These are phyloP conservation scores for Oligia strigilis DNA, from an alignment of 2,888 invertebrate genomes.

Conservation along the genomic window DNA sequence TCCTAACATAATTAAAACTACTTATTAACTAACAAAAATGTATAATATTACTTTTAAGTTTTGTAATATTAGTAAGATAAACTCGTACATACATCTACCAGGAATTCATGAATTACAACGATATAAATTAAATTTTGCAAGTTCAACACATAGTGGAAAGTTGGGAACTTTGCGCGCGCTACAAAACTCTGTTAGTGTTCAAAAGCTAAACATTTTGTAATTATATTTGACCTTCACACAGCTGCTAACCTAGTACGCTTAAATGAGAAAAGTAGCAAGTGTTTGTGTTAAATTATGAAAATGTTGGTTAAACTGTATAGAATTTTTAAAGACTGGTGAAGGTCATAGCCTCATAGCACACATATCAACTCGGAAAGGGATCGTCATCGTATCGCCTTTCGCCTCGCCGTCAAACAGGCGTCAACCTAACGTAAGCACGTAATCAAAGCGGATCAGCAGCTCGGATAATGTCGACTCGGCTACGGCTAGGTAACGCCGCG, in stretches of 20 bases:
- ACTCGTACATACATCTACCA: conserved; percentile 37
- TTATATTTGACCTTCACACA: conserved; percentile 60
- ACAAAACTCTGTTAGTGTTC: conserved; percentile 60
- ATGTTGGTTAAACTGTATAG: neutral
- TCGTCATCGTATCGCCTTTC: no score
- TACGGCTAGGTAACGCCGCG: no score
- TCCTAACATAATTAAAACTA: no score
- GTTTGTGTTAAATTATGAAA: conserved; percentile 33
- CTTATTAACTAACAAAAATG: no score
- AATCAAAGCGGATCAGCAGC: no score
- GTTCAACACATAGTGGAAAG: conserved; percentile 52
- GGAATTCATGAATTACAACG: conserved; percentile 59
- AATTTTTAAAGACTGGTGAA: neutral
- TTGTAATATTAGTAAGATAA: neutral
- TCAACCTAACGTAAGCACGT: no score
- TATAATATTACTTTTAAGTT: no score
- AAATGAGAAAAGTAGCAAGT: conserved; percentile 28
- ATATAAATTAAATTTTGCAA: conserved; percentile 58
- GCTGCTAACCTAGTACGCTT: conserved; percentile 34
- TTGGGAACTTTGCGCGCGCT: conserved; percentile 56
- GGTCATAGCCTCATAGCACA: no score
- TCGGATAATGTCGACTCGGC: no score
- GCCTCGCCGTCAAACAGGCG: no score
- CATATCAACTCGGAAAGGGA: no score
- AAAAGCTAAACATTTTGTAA: conserved; percentile 57